Evolutionary conservation across 2,888 invertebrate species (phyloP), one percentile per base, ranked within the genome.

Genomic region (Drosophila paranaensis): DNA sequence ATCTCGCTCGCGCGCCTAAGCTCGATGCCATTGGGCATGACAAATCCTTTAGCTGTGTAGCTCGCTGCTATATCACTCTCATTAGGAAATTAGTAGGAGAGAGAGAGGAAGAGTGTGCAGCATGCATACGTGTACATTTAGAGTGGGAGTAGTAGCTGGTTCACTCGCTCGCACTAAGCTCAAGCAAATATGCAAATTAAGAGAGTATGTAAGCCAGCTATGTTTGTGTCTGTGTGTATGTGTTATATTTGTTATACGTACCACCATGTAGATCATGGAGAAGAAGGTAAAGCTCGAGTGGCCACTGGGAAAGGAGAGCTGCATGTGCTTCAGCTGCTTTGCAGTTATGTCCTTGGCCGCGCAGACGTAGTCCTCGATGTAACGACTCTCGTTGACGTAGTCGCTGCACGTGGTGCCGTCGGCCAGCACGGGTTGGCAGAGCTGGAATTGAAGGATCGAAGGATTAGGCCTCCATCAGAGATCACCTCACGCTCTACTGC

Each of bases 261-360:
- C 97, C 91, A 95, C 95, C 84, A 97, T 95, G 93, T 96, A 97
- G 60, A 97, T 92, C 97, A 97, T 97, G 48, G 96, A 95, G 90
- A 96, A 97, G 77, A 96, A 96, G 11, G 97, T 96, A 93, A 97
- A 97, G 13, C 97, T 97, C 14, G 97, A 96, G 93, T 98, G 98
- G 20, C 98, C 98, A 77, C 97, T 97, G 62, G 97, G 97, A 93
- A 98, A 98, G 16, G 97, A 98, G 67, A 98, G 94, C 86, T 96
- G 94, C 94, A 96, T 94, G 91, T 97, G 96, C 90, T 96, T 96
- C 75, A 96, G 92, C 57, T 95, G 92, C 89, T 93, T 91, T 72
- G 94, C 92, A 25, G 91, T 89, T 46, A 93, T 86, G 66, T 94
- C 93, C 0, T 48, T 4, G 0, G 74, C 72, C 2, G 65, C 16